Base-by-base conservation (phyloP, 2,888 invertebrate species). In the Melikaiella ostensackeni region DNA sequence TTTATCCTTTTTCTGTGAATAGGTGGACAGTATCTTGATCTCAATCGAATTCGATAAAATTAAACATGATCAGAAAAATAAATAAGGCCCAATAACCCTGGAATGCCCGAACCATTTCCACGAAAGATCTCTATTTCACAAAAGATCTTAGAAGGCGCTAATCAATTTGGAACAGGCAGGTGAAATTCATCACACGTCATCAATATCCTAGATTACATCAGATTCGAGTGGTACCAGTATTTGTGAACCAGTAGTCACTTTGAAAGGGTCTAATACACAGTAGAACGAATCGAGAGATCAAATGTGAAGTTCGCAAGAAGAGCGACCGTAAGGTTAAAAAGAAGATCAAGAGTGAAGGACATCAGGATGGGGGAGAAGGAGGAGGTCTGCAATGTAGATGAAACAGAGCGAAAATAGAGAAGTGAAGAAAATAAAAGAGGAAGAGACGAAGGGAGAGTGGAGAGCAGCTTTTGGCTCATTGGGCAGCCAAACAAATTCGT, bases 401-500 rank as follows among this genome's bases (percentile, higher is more conserved):
- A 70, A 70, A 46, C 70, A 70, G 70, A 70, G 70, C 70, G 50
- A 70, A 70, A 70, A 70, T 70, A 70, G 50, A 21, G 77, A 74
- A 74, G 74, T 5, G 16, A 42, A 42, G 75, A 80, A 79, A 79
- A 4, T 3, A 30, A 30, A 30, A 30, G 81, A 84, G 80, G 81
- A 82, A 77, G 79, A 79, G n/a, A 21, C 30, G 74, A 76, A 70
- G 63, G 75, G 80, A 77, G 84, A 80, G 84, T 84, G 85, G 83
- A 85, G 87, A 86, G 88, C 82, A 84, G 82, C 86, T 91, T 90
- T 89, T 89, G 89, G 89, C 90, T 91, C 91, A 91, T 91, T 89
- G 91, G 85, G 82, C 88, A 89, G 81, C 80, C 79, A 84, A 86
- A 90, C 89, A 90, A 89, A 91, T 91, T 88, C 89, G 88, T 90